A percentile compares a stretch with the other conserved stretches of the same genome.
phyloP scores from a whole-genome alignment of 2,797 vertebrate species.

The Acestrorhynchus altus region DNA sequence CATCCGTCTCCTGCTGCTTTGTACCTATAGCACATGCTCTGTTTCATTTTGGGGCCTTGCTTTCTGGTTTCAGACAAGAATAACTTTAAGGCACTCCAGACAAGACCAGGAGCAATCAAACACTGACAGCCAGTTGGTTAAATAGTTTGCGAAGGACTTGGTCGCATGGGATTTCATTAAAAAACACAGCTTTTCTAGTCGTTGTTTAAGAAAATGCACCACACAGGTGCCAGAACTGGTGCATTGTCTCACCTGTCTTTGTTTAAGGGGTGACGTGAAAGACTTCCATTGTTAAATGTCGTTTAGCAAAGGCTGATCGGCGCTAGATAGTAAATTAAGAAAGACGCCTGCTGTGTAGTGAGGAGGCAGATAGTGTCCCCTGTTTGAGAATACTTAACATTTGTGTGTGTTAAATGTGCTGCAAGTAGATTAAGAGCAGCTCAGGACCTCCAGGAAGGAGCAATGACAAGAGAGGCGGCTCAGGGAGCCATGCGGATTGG shows the following conservation, averaged over 20 bases:
- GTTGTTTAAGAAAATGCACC: constrained; percentile 5
- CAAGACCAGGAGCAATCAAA: too few relatives aligned
- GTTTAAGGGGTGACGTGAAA: background rate
- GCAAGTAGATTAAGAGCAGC: constrained; percentile 67
- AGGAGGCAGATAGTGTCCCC: constrained; percentile 49
- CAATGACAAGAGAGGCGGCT: constrained; percentile 33
- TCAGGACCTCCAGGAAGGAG: constrained; percentile 45
- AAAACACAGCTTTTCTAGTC: background rate
- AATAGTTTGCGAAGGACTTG: too few relatives aligned
- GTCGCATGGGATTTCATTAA: too few relatives aligned
- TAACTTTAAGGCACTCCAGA: too few relatives aligned
- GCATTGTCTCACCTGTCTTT: constrained; percentile 25
- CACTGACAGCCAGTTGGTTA: too few relatives aligned
- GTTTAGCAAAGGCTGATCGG: constrained; percentile 35
- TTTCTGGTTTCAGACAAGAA: background rate
- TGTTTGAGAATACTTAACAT: constrained; percentile 59
- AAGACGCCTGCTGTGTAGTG: background rate
- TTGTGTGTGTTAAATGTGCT: constrained; percentile 63
- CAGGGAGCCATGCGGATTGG: constrained; percentile 60
- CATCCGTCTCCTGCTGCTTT: background rate
- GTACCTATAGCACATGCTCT: background rate
- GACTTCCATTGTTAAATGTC: constrained; percentile 40
- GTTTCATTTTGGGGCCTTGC: background rate
- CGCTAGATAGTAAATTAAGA: constrained; percentile 28
- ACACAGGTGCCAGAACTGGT: background rate